These are phyloP conservation scores for Copsychus sechellarum DNA, from an alignment of 2,113 vertebrate genomes.

Conservation along the genomic window DNA sequence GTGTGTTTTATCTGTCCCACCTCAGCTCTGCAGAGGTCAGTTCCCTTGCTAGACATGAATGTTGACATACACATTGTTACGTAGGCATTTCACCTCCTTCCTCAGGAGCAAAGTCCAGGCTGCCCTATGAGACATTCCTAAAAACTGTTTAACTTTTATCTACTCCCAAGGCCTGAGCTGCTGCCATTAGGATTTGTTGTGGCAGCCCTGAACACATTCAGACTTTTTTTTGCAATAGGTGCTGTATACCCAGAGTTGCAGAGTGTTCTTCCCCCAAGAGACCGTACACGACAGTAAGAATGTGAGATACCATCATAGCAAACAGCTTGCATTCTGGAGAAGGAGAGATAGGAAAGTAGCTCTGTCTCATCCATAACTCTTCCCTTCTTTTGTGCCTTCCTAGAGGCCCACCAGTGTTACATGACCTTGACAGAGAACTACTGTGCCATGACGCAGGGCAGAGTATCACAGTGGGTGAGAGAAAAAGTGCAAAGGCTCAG, in stretches of 20 bases:
- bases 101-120: slow-evolving; percentile 36
- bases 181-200: background rate
- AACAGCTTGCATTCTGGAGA: background rate
- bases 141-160: background rate
- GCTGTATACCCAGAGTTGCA: accelerated
- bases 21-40: background rate
- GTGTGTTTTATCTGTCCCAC: background rate
- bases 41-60: background rate
- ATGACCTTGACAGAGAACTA: background rate
- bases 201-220: background rate
- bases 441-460: background rate
- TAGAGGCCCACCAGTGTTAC: background rate
- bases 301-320: background rate
- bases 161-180: background rate
- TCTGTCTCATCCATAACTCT: background rate
- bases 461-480: background rate
- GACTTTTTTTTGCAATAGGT: background rate
- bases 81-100: background rate
- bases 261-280: background rate
- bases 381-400: background rate
- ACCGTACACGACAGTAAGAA: background rate
- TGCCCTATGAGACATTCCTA: background rate
- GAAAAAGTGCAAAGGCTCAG: background rate
- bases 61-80: background rate
- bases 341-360: background rate